These are phyloP conservation scores for Pachyramphus minor DNA, from an alignment of 2,113 vertebrate genomes.

Conservation along the genomic window DNA sequence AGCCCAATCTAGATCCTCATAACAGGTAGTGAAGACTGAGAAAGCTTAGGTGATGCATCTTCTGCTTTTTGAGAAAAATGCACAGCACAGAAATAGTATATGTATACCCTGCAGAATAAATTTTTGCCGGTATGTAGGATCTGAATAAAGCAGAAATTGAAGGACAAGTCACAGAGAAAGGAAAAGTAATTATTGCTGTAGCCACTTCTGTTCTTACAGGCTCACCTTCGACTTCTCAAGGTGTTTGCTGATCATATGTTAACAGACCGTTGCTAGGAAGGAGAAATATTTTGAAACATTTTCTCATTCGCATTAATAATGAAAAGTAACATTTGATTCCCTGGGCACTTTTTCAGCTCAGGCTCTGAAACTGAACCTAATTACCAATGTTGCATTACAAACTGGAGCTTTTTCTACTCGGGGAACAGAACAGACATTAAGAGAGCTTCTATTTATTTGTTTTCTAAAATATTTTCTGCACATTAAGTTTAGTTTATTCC, in stretches of 20 bases:
- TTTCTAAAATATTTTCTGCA: not conserved
- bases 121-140: not conserved
- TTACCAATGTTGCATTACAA: conserved; percentile 46
- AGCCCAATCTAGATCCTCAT: not conserved
- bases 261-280: not conserved
- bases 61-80: not conserved
- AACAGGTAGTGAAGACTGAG: not conserved
- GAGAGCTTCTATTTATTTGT: not conserved
- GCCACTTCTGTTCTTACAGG: not conserved
- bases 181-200: not conserved
- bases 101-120: not conserved
- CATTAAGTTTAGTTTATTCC: conserved; percentile 20
- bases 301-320: conserved; percentile 48
- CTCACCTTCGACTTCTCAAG: not conserved
- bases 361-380: conserved; percentile 58
- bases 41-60: not conserved
- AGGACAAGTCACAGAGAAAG: not conserved
- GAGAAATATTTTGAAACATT: conserved; percentile 22
- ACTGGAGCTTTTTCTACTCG: conserved; percentile 8
- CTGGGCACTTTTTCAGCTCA: conserved; percentile 30
- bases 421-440: not conserved
- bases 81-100: not conserved
- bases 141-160: not conserved
- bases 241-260: not conserved
- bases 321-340: conserved; percentile 54